Conservation (phyloP, 92 coral and sea anemone genomes). For the Phymanthus crucifer region DNA sequence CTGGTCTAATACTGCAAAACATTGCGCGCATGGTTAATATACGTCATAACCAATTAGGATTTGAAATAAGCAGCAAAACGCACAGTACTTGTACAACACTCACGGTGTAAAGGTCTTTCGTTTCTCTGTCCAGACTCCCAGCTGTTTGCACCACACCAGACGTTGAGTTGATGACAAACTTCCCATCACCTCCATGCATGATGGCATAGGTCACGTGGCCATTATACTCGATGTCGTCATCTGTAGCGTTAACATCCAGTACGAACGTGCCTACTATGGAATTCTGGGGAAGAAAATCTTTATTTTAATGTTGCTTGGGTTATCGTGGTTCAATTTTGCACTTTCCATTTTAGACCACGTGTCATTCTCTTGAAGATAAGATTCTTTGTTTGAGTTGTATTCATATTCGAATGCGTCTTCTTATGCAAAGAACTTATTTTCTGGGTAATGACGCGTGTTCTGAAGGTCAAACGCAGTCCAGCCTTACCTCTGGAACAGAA, state of each 20-base stretch:
- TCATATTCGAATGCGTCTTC: no score
- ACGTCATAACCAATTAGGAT: not conserved
- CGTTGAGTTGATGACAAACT: constrained; percentile 60
- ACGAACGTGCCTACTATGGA: constrained; percentile 65
- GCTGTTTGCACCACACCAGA: constrained; percentile 76
- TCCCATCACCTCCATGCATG: constrained; percentile 80
- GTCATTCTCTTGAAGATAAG: no score
- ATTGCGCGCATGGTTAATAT: no score
- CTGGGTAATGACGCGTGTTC: no score
- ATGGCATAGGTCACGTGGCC: constrained; percentile 74
- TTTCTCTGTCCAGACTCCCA: constrained; percentile 71
- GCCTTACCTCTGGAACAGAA: constrained; percentile 70
- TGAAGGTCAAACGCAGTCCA: not conserved
- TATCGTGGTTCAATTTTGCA: no score
- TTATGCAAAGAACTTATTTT: no score
- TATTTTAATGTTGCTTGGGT: no score
- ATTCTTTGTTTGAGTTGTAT: no score
- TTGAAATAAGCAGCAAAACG: not conserved
- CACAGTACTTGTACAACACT: not conserved
- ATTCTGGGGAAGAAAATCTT: constrained; percentile 45
- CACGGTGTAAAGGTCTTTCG: constrained; percentile 68
- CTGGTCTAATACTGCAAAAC: no score
- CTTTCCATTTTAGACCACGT: no score
- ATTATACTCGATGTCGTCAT: constrained; percentile 67
- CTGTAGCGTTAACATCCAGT: constrained; percentile 88